Conservation (phyloP, 1,140 invertebrate species). For the Muscidifurax raptorellus region DNA sequence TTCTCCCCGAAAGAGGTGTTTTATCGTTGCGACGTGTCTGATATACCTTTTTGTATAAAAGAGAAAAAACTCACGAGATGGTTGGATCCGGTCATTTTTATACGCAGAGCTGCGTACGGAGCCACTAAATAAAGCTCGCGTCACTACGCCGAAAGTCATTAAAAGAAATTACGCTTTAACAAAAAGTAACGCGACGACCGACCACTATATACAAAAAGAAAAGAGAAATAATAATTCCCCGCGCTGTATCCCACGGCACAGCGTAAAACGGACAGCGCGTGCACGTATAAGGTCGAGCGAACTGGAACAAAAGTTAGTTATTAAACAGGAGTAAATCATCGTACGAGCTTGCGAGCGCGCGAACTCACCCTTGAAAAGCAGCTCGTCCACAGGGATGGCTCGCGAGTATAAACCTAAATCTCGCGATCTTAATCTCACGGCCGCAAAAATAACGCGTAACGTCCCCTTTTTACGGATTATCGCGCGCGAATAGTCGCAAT, state of each 20-base stretch:
- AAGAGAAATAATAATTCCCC: background rate
- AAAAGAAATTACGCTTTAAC: background rate
- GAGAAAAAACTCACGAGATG: background rate
- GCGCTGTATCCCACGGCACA: background rate
- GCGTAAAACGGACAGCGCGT: background rate
- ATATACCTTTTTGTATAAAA: background rate
- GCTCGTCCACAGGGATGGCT: background rate
- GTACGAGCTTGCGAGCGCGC: background rate
- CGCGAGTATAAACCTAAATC: slow-evolving; percentile 32
- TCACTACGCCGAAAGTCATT: background rate
- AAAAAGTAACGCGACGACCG: background rate
- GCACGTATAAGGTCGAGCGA: background rate
- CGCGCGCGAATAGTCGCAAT: background rate
- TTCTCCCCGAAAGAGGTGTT: background rate
- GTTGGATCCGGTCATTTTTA: background rate
- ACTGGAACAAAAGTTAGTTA: slow-evolving; percentile 34
- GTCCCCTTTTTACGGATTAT: slow-evolving; percentile 29
- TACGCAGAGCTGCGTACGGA: too few species aligned
- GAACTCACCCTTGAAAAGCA: slow-evolving; percentile 24
- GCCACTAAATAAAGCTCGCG: background rate
- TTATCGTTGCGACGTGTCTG: background rate
- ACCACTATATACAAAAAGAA: background rate
- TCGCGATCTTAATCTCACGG: slow-evolving; percentile 26
- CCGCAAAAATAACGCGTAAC: slow-evolving; percentile 18
- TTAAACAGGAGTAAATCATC: slow-evolving; percentile 40